Conservation (phyloP, 2,797 vertebrate species). For the Mycteria americana region DNA sequence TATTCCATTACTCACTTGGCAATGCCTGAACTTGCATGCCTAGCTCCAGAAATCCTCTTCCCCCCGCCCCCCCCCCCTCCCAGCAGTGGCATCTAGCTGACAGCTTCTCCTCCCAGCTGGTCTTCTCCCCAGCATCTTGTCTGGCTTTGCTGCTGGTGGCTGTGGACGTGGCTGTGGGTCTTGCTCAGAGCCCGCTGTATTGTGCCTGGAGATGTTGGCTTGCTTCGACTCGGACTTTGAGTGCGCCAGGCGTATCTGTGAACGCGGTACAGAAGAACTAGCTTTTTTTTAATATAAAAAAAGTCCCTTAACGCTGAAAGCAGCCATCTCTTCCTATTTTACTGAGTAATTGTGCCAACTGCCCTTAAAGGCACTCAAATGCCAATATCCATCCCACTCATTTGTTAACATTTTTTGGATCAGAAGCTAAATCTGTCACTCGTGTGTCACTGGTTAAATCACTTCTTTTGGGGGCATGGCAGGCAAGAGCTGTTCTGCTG, state of each 20-base stretch:
- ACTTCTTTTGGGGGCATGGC: constrained; percentile 13
- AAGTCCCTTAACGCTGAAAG: constrained; percentile 14
- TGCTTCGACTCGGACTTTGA: not conserved
- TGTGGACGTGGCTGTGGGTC: constrained; percentile 28
- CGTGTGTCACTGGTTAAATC: constrained; percentile 24
- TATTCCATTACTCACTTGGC: constrained; percentile 78
- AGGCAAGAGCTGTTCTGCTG: constrained; percentile 1
- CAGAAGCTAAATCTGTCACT: constrained; percentile 59
- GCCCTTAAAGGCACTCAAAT: constrained; percentile 51
- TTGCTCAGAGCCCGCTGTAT: constrained; percentile 20
- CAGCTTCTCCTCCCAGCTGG: constrained; percentile 66
- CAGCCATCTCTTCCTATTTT: constrained; percentile 41
- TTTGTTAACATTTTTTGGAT: constrained; percentile 60
- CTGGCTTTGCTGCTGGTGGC: constrained; percentile 57
- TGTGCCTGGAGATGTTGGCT: constrained; percentile 37
- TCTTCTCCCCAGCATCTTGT: constrained; percentile 58
- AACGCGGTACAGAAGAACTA: not conserved
- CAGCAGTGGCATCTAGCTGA: constrained; percentile 62
- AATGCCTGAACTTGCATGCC: constrained; percentile 40
- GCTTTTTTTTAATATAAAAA: not conserved
- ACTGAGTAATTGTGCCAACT: constrained; percentile 47
- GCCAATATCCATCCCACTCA: constrained; percentile 52
- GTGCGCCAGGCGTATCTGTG: not conserved
- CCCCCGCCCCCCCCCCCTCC: not conserved
- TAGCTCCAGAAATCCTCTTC: constrained; percentile 25